Percentiles rank a stretch among this genome's conserved stretches.
Conservation (phyloP, 2,797 vertebrate genomes). For the Scarus forsteni region DNA sequence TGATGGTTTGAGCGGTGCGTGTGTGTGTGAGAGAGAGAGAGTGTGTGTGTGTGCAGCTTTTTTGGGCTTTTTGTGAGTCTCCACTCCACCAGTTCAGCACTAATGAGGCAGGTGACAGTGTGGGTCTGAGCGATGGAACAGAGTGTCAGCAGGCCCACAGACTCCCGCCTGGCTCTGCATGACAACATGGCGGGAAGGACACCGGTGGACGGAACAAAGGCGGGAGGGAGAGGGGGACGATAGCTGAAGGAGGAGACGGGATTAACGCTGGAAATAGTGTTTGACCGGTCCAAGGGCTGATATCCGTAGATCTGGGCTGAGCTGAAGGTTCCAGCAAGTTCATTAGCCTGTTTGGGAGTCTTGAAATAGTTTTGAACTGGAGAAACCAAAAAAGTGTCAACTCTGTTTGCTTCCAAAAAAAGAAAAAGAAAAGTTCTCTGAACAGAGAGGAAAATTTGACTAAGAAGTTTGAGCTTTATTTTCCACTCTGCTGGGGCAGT, state of each 20-base stretch:
- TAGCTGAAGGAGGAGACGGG: slow-evolving; percentile 32
- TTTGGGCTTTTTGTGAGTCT: background rate
- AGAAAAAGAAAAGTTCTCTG: too few species aligned
- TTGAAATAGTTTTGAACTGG: too few species aligned
- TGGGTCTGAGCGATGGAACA: slow-evolving; percentile 73
- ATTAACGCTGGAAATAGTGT: slow-evolving; percentile 45
- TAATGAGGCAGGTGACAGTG: slow-evolving; percentile 83
- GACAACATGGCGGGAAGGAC: slow-evolving; percentile 69
- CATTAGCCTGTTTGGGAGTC: too few species aligned
- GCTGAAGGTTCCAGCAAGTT: slow-evolving; percentile 18
- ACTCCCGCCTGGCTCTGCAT: slow-evolving; percentile 64
- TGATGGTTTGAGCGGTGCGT: slow-evolving; percentile 1
- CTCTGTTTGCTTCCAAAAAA: too few species aligned
- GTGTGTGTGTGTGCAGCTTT: background rate
- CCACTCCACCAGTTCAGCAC: slow-evolving; percentile 63
- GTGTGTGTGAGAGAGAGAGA: too few species aligned
- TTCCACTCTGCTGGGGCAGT: too few species aligned
- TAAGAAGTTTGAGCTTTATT: too few species aligned
- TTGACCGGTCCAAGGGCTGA: slow-evolving; percentile 31
- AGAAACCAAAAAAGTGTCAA: too few species aligned
- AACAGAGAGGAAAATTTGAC: too few species aligned
- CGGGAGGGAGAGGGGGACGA: slow-evolving; percentile 35
- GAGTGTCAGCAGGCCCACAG: slow-evolving; percentile 69
- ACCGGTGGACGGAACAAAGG: slow-evolving; percentile 45
- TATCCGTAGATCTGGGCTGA: slow-evolving; percentile 27